Evolutionary conservation across 2,113 vertebrate species (phyloP).

Genomic region (Chauna torquata): DNA sequence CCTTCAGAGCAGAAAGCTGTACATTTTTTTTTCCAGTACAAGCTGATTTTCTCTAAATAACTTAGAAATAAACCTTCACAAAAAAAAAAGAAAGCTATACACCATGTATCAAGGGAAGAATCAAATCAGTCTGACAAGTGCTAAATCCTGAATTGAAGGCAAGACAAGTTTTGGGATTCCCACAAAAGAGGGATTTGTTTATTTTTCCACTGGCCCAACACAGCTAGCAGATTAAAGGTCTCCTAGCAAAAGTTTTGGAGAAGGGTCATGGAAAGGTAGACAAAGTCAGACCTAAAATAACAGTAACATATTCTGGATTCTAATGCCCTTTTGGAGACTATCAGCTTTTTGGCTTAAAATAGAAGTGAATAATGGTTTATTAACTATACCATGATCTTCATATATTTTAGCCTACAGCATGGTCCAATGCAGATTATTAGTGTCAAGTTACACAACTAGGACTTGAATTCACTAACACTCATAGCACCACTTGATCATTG

Average conservation of each 20-base stretch:
- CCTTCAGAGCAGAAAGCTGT: neutral
- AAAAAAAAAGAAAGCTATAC: neutral
- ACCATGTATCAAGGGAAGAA: neutral
- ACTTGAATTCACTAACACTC: neutral
- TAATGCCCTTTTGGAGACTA: constrained; percentile 20
- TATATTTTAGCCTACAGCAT: neutral
- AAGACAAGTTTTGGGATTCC: neutral
- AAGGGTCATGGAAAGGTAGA: neutral
- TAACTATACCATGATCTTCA: neutral
- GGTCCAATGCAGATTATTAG: neutral
- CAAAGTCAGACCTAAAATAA: neutral
- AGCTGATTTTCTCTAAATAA: neutral
- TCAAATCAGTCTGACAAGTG: neutral
- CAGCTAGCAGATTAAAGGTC: neutral
- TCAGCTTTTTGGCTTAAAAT: constrained; percentile 46
- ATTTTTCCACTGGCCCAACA: neutral
- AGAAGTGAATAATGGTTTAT: neutral
- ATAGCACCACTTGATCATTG: constrained; percentile 37
- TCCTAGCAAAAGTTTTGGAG: neutral
- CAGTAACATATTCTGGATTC: neutral
- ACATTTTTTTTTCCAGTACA: neutral
- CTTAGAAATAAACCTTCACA: neutral
- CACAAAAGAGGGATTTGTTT: neutral
- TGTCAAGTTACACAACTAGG: neutral
- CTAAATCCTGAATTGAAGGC: neutral